These are phyloP conservation scores for Dinomys branickii DNA, from an alignment of 2,113 vertebrate species.

Conservation along the genomic window DNA sequence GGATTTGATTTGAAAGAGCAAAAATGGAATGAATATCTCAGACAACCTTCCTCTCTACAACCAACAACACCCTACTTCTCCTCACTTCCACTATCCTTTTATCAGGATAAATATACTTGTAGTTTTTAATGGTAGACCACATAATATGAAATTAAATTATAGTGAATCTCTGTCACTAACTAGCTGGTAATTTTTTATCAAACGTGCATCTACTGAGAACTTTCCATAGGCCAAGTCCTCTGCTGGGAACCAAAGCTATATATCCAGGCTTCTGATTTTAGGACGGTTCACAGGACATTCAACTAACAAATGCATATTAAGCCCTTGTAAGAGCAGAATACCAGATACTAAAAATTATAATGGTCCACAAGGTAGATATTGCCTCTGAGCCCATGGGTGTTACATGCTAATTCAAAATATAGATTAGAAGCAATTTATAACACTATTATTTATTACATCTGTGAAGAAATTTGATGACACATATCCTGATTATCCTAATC, in stretches of 20 bases:
- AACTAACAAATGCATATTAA: not conserved
- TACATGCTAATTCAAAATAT: not conserved
- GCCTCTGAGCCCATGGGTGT: not conserved
- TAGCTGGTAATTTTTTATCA: constrained; percentile 1
- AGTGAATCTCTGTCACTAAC: not conserved
- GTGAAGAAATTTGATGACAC: not conserved
- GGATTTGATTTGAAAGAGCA: not conserved
- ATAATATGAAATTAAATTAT: not conserved
- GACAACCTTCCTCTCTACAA: accelerated
- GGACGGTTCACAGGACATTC: not conserved
- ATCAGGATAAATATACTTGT: not conserved
- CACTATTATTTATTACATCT: not conserved
- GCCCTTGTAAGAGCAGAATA: not conserved
- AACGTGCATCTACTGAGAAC: not conserved
- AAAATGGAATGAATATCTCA: not conserved
- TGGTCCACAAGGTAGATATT: not conserved
- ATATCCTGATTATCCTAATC: not conserved
- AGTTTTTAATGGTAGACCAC: not conserved
- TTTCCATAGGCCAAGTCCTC: not conserved
- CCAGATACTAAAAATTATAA: not conserved
- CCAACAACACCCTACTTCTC: not conserved
- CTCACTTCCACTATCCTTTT: not conserved
- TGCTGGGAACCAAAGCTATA: not conserved
- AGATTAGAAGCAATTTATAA: not conserved
- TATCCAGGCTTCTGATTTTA: not conserved